Conservation (phyloP, 2,888 invertebrate genomes). For the Plagiodera versicolora region DNA sequence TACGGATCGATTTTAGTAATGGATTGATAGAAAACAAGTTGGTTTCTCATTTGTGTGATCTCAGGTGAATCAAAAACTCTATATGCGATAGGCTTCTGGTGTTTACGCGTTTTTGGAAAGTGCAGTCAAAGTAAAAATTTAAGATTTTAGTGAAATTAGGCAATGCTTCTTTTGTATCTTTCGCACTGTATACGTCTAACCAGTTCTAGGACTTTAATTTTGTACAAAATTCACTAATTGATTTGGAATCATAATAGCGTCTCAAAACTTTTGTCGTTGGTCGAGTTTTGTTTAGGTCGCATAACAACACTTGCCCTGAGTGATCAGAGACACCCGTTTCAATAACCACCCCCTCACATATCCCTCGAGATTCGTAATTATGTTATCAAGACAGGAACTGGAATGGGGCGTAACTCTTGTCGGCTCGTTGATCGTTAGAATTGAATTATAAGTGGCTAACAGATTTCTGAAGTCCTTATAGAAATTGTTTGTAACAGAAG, state of each 20-base stretch:
- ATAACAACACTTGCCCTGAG: not conserved
- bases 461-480: too few relatives aligned
- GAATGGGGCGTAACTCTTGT: not conserved
- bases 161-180: slow-evolving; percentile 3
- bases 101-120: slow-evolving; percentile 6
- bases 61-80: slow-evolving; percentile 5
- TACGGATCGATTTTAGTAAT: slow-evolving; percentile 4
- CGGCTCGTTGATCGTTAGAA: not conserved
- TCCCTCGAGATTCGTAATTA: too few relatives aligned
- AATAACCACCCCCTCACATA: not conserved
- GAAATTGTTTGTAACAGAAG: too few relatives aligned
- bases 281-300: not conserved
- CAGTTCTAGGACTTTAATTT: not conserved
- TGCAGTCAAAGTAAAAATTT: not conserved
- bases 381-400: slow-evolving; percentile 2
- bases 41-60: slow-evolving; percentile 3
- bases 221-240: slow-evolving; percentile 1
- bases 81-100: not conserved
- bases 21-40: slow-evolving; percentile 4
- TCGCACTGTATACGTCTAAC: not conserved
- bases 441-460: not conserved
- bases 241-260: slow-evolving; percentile 7
- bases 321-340: not conserved
- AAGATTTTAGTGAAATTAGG: slow-evolving; percentile 1
- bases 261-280: slow-evolving; percentile 1